Evolutionary conservation across 2,113 vertebrate genomes (phyloP).

Genomic region (Stigmatopora nigra): DNA sequence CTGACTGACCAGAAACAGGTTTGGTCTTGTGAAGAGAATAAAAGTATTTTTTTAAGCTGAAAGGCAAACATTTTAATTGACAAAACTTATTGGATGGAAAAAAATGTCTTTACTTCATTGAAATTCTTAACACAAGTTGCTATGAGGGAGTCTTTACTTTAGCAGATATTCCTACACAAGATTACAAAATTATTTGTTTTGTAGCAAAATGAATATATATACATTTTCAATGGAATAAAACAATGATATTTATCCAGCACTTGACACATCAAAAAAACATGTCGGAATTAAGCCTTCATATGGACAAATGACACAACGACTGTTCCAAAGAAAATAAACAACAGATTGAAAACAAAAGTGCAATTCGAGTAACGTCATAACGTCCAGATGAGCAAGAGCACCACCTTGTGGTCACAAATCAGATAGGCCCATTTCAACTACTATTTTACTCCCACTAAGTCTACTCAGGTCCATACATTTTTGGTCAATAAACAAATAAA

Average conservation of each 20-base stretch:
- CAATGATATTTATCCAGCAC: neutral
- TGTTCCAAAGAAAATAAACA: neutral
- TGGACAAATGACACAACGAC: conserved; percentile 14
- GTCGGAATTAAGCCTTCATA: conserved; percentile 40
- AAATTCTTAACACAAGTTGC: neutral
- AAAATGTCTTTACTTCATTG: neutral
- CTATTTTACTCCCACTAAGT: neutral
- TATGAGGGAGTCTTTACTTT: neutral
- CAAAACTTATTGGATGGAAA: neutral
- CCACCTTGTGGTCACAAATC: conserved; percentile 54
- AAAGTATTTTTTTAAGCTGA: neutral
- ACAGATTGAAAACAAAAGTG: conserved; percentile 42
- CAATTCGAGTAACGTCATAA: conserved; percentile 7
- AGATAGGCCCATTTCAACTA: neutral
- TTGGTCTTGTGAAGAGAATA: neutral
- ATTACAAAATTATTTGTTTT: neutral
- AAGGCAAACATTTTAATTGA: conserved; percentile 7
- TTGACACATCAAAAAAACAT: conserved; percentile 5
- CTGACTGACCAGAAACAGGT: too few relatives aligned
- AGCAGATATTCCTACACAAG: neutral
- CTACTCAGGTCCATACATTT: conserved; percentile 39
- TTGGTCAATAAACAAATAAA: conserved; percentile 14
- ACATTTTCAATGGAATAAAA: neutral
- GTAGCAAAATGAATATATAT: conserved; percentile 1
- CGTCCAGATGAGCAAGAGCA: conserved; percentile 24